Base-by-base conservation (phyloP, 2,797 vertebrate genomes). In the Acanthiza pusilla region DNA sequence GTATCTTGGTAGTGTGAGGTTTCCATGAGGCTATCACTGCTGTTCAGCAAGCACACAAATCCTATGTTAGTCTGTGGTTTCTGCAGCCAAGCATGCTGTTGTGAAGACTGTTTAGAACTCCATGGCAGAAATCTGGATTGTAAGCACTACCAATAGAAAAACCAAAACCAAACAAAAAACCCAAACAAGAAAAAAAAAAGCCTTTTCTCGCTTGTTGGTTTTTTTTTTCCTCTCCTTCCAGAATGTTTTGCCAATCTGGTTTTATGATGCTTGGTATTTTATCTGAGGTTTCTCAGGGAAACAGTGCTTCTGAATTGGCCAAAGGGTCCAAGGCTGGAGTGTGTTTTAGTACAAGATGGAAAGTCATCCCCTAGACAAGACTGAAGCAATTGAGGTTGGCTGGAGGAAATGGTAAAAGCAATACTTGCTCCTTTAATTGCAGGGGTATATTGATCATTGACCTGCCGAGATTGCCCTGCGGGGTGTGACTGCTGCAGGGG, bases 391-490 rank as follows among this genome's bases (percentile, higher is more conserved):
- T 72, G 62, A 84, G 13, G 11, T 29, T 81, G 60, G 16, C 26
- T 93, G 45, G 30, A 92, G 60, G 43, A 93, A 93, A 92, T 29
- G 34, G 48, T 61, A 73, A 85, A 86, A 67, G 17, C 36, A 85
- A n/a, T 54, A 45, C 15, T 79, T 73, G 13, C 26, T 86, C 36
- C 83, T 87, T 86, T 91, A 92, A 71, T 54, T 89, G 32, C 12
- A 7, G 6, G 17, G 17, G 7, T 36, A 9, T 90, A 79, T 79
- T 70, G 70, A 73, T 60, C 71, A 79, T 14, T 50, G 60, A 30
- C 47, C 71, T 8, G 1, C 43, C 26, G 55, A 53, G 60, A 38
- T 26, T 73, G 45, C 77, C 51, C 50, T 72, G 5, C 75, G 40
- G 51, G 19, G 13, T 43, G 16, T 19, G 9, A 48, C 9, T 71